Evolutionary conservation across 1,140 invertebrate species (phyloP), one percentile per base, ranked within the genome.

Genomic region (Hylaeus volcanicus): DNA sequence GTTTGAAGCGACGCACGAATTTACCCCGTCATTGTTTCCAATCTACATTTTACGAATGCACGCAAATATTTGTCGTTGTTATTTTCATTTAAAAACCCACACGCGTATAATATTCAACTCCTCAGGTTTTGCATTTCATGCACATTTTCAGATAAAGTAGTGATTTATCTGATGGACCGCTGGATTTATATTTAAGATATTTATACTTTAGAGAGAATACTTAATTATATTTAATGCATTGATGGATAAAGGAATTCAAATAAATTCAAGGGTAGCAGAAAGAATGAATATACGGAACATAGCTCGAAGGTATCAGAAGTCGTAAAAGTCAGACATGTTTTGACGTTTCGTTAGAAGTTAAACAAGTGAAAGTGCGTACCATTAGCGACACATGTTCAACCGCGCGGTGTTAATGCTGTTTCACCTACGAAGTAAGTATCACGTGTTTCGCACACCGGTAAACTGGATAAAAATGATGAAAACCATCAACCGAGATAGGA

Each of bases 401-500:
- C 74, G 58, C 61, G 66, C 26, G 64, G 75, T 70, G 69, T 78
- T 79, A 73, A 84, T 72, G 68, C 43, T 63, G 63, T 55, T 81
- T 51, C 68, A 60, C 48, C n/a, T 76, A 83, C 83, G 68, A 60
- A 82, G 63, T 74, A 79, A 66, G 68, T 53, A 69, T 70, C 26
- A 63, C 69, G 74, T 66, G 74, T 73, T 69, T 41, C 48, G 64
- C 37, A 39, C 39, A 48, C 41, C 63, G 72, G 51, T 70, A 74
- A 63, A 79, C 79, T 86, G 83, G 69, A 88, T 83, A 70, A 85
- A 88, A 85, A 88, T 88, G 78, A 87, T 88, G 73, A 78, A 82
- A 82, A 83, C 70, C 81, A 82, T 88, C 45, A 79, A 48, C 55
- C 69, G 58, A 82, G 82, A 86, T 88, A 86, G 63, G 56, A 63